Base-by-base conservation (phyloP, 2,888 invertebrate species). In the Papilio demoleus region DNA sequence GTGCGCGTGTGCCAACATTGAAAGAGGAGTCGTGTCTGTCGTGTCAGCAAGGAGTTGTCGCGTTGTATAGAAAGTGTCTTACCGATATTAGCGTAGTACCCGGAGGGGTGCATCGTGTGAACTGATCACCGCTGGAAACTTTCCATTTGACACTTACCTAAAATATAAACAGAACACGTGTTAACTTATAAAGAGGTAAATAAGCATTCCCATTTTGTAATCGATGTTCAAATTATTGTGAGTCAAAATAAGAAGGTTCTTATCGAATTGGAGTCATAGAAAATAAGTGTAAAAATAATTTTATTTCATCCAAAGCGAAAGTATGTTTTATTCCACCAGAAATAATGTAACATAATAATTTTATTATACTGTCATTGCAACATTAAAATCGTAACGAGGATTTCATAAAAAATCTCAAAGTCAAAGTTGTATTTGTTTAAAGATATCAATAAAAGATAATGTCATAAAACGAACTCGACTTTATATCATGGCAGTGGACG, bases 61-160 rank as follows among this genome's bases (percentile, higher is more conserved):
- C 22, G 42, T 53, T 50, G 60, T 42, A 45, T 65, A 66, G 61
- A 71, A 68, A 68, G 53, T 71, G 61, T 81, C 92, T 92, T 91
- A 92, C 92, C 92, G 71, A 92, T 88, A 77, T 92, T 92, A 71
- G 92, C 92, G 90, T 92, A 92, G 90, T 92, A 92, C 79, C 92
- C 92, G 72, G 92, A 90, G 76, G 92, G 92, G 83, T 92, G 92
- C 92, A 92, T 92, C 86, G 85, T 88, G 82, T 78, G 80, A 77
- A 82, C 76, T 79, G 82, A 88, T 91, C 90, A 92, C 89, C 88
- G 87, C 64, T 76, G 81, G 79, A 85, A 83, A 81, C 76, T 85
- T 86, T 83, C 92, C 92, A 92, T 92, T 89, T 86, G 88, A 90
- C 92, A 92, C 92, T 92, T 92, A 92, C 92, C 92, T 92, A 86